A percentile compares a stretch with the other conserved stretches of the same genome.
Conservation (phyloP, 2,797 vertebrate genomes). For the Cheirogaleus major region DNA sequence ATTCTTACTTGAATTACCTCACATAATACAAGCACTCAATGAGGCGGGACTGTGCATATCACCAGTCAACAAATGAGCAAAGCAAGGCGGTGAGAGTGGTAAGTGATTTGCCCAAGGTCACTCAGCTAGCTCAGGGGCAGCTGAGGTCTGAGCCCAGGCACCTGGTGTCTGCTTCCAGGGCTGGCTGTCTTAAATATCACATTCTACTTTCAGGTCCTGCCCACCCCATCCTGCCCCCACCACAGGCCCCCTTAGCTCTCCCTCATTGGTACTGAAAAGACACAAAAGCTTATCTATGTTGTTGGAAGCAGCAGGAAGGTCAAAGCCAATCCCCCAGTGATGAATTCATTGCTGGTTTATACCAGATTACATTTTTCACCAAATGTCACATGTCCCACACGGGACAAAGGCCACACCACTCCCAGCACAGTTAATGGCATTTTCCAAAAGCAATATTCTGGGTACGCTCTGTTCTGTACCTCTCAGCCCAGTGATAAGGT, state of each 20-base stretch:
- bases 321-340: background rate
- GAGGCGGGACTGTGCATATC: background rate
- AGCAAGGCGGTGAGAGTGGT: background rate
- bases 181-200: background rate
- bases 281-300: background rate
- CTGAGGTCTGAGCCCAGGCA: background rate
- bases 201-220: background rate
- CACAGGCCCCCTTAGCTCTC: background rate
- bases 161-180: background rate
- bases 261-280: background rate
- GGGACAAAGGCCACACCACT: slow-evolving; percentile 73
- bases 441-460: slow-evolving; percentile 11
- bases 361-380: slow-evolving; percentile 29
- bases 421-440: background rate
- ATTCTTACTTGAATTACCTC: background rate
- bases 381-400: slow-evolving; percentile 5
- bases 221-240: fast-evolving
- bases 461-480: slow-evolving; percentile 9
- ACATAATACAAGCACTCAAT: background rate
- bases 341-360: background rate
- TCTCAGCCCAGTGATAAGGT: slow-evolving; percentile 33
- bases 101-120: background rate
- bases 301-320: background rate
- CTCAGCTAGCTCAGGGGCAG: background rate
- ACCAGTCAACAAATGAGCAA: background rate